A percentile compares a stretch with the other conserved stretches of the same genome.
phyloP scores from a whole-genome alignment of 2,113 vertebrate genomes.

The Deroptyus accipitrinus region DNA sequence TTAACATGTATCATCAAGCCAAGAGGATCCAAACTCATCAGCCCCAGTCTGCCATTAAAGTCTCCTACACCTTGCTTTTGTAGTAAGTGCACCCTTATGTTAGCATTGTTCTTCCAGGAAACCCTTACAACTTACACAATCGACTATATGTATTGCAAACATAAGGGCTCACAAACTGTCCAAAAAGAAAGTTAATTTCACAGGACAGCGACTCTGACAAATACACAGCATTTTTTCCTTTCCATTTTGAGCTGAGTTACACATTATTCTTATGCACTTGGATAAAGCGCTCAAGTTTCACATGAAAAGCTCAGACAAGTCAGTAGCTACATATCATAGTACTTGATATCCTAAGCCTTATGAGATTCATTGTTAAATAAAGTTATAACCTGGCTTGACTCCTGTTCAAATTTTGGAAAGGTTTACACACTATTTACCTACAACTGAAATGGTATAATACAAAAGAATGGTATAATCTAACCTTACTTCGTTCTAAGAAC shows the following conservation, averaged over 20 bases:
- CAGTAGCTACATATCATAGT: background rate
- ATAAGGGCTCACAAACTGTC: background rate
- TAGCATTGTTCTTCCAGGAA: background rate
- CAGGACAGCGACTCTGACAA: background rate
- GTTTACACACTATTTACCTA: background rate
- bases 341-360: background rate
- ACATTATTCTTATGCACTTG: background rate
- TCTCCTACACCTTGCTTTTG: background rate
- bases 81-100: background rate
- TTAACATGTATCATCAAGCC: background rate
- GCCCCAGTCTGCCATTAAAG: background rate
- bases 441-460: too few species aligned
- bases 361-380: background rate
- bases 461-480: background rate
- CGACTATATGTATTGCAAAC: accelerated
- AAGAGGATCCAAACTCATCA: background rate
- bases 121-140: background rate
- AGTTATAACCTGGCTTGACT: background rate
- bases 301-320: background rate
- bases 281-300: background rate
- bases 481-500: background rate
- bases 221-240: background rate
- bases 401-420: background rate
- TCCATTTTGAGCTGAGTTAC: background rate
- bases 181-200: background rate